Percentiles rank a stretch among this genome's conserved stretches.
phyloP scores from a whole-genome alignment of 53 echinoderm and acorn worm species.

The Astropecten irregularis region DNA sequence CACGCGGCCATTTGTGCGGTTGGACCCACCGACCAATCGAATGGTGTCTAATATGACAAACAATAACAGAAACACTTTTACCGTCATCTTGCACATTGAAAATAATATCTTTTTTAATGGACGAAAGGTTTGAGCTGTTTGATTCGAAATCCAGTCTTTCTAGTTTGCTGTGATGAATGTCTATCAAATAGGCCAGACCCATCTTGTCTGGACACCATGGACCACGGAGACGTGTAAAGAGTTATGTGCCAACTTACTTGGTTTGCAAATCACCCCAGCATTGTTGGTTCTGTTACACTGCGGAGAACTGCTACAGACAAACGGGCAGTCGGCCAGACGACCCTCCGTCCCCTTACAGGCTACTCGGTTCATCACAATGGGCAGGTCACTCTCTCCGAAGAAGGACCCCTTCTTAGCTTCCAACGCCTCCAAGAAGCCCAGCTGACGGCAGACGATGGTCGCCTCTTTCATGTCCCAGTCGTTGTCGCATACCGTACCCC shows the following conservation, averaged over 20 bases:
- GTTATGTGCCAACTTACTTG: no score
- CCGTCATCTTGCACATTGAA: no score
- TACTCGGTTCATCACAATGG: constrained; percentile 9
- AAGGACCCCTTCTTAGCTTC: neutral
- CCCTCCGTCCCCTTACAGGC: neutral
- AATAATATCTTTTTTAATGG: no score
- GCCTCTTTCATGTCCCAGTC: constrained; percentile 6
- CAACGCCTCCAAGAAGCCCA: neutral
- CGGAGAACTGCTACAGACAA: neutral
- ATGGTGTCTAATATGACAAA: neutral
- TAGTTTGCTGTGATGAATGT: no score
- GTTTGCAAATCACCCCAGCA: neutral
- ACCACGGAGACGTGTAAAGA: no score
- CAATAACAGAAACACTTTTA: no score
- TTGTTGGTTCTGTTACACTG: neutral
- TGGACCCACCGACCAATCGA: neutral
- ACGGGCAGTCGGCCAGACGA: neutral
- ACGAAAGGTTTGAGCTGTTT: no score
- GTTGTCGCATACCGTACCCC: constrained; percentile 10
- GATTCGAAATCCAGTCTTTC: no score
- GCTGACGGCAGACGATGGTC: neutral
- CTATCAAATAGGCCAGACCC: no score
- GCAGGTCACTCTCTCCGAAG: neutral
- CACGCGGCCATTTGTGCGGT: neutral
- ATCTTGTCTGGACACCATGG: no score